Evolutionary conservation across 2,888 invertebrate species (phyloP), one percentile per base, ranked within the genome.

Genomic region (Elysia crispata): DNA sequence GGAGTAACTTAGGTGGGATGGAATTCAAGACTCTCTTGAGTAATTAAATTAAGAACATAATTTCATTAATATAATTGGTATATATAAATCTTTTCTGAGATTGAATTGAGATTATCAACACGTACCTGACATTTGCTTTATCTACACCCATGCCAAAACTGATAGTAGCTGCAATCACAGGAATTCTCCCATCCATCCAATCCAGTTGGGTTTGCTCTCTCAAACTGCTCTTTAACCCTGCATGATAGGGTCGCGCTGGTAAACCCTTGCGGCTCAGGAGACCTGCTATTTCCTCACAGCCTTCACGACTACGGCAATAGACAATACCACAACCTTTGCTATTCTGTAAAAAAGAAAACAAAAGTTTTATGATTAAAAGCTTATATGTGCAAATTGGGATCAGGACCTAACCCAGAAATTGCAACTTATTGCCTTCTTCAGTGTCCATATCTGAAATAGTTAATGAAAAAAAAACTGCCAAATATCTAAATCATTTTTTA

Each of bases 91-190:
- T n/a, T n/a, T n/a, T n/a, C n/a, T n/a, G n/a, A n/a, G n/a, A n/a
- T n/a, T n/a, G n/a, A n/a, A n/a, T n/a, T n/a, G n/a, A 41, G 41
- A 41, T 6, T 3, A 41, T 6, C 3, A 41, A 50, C n/a, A 49
- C 60, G 31, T 60, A 82, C 81, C 81, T 94, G 20, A 99, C 99
- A 79, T 96, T 95, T 1, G 96, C 95, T 92, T 99, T 99, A 92
- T 99, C 99, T 1, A 99, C 97, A 70, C 99, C 99, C 99, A 99
- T 99, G 60, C 99, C 99, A 93, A 99, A 99, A 89, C 98, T 98
- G 80, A 99, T 96, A 0, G 99, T 99, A 5, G 99, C 99, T 84
- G 96, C 96, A 85, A 99, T 98, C 41, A 98, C 96, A 1, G 96
- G 95, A 87, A 95, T 95, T 85, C 95, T 95, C 0, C 98, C 98